Base-by-base conservation (phyloP, 2,797 vertebrate species). In the Tenualosa thibaudeaui region DNA sequence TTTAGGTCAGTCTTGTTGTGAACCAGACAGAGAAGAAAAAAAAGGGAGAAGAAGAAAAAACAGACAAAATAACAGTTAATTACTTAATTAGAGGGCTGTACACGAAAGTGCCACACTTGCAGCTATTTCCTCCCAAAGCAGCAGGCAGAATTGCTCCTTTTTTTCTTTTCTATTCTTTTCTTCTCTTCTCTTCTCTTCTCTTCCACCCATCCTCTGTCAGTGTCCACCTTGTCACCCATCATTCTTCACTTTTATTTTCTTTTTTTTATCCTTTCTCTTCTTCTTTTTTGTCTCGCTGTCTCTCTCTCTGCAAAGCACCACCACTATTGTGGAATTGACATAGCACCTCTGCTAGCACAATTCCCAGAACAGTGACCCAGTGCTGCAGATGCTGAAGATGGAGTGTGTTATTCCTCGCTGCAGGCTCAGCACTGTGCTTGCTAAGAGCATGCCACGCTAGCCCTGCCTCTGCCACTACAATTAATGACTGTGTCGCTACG, bases 331-430 rank as follows among this genome's bases (percentile, higher is more conserved):
- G 82, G 82, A 83, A 86, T 82, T 89, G 87, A 91, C 89, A 82
- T 89, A 89, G 89, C 87, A 90, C 86, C 86, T 92, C 87, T 88
- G 89, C 84, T 88, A 62, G 31, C 83, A 40, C 84, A 88, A 89
- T 88, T 91, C 88, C 89, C 85, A 71, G 86, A 91, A 91, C 54
- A 87, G 89, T 83, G 83, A 40, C 49, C 84, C 10, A 22, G 5
- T 85, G 86, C 71, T 86, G 81, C 82, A 84, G 85, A 54, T 68
- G 6, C 26, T 13, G 3, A 12, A 71, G 81, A 86, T 71, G 65
- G 13, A 37, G 26, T 37, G 65, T 71, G 19, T 84, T 10, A 58
- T 83, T 37, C 86, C 82, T 62, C 78, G 84, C 62, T 83, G 86
- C 82, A 15, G 19, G 9, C 37, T 84, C 82, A 83, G 81, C 37